Conservation (phyloP, 2,888 invertebrate species). For the Perizoma affinitatum region DNA sequence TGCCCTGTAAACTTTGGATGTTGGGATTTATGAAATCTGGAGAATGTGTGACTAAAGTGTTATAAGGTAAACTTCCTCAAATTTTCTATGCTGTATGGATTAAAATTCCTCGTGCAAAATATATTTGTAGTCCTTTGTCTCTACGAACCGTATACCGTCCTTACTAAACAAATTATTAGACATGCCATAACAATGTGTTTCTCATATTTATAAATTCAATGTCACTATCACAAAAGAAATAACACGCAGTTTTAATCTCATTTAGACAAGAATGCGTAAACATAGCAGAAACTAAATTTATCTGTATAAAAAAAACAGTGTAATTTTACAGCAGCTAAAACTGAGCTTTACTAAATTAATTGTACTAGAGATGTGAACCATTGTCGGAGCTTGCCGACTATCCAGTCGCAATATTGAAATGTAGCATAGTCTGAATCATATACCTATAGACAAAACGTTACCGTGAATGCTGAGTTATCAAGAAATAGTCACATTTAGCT, state of each 20-base stretch:
- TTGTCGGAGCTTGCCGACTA: not conserved
- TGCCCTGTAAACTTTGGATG: conserved; percentile 55
- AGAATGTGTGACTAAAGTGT: conserved; percentile 12
- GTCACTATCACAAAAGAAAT: conserved; percentile 25
- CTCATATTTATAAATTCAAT: conserved; percentile 20
- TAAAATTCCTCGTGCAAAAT: too few species aligned
- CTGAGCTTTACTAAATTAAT: conserved; percentile 27
- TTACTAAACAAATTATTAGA: not conserved
- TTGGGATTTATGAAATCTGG: conserved; percentile 39
- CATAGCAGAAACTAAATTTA: conserved; percentile 34
- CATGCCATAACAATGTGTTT: not conserved
- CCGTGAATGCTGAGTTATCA: too few species aligned
- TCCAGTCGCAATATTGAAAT: too few species aligned
- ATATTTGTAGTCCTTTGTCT: too few species aligned
- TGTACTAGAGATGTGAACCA: conserved; percentile 10
- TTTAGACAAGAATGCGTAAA: conserved; percentile 34
- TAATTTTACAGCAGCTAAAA: conserved; percentile 35
- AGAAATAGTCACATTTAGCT: too few species aligned
- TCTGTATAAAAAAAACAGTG: conserved; percentile 29
- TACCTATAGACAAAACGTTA: too few species aligned
- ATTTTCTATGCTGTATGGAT: too few species aligned
- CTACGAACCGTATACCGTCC: too few species aligned
- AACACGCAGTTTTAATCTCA: conserved; percentile 28
- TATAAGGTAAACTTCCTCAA: not conserved
- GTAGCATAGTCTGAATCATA: too few species aligned